Percentiles rank a stretch among this genome's conserved stretches.
phyloP scores from a whole-genome alignment of 2,888 invertebrate genomes.

The Frankliniella intonsa region DNA sequence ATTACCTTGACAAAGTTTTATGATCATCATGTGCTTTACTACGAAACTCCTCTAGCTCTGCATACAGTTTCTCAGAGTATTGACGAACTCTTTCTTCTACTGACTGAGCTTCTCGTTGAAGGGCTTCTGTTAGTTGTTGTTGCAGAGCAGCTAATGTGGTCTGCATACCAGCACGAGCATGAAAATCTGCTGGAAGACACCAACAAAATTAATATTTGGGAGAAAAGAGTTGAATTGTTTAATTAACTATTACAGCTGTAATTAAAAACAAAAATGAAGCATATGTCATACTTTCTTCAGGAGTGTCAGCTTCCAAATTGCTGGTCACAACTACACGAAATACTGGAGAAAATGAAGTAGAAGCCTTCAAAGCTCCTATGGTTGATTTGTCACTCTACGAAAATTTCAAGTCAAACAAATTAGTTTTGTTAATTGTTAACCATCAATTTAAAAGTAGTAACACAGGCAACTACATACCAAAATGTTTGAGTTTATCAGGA shows the following conservation, averaged over 20 bases:
- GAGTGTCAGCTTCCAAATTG: slow-evolving; percentile 47
- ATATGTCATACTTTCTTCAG: not conserved
- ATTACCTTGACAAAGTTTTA: slow-evolving; percentile 54
- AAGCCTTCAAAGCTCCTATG: slow-evolving; percentile 57
- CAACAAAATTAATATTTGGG: not conserved
- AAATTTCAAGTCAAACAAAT: slow-evolving; percentile 34
- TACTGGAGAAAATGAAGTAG: slow-evolving; percentile 64
- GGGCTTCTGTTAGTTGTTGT: slow-evolving; percentile 61
- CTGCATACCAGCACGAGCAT: slow-evolving; percentile 50
- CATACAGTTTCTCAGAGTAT: slow-evolving; percentile 70
- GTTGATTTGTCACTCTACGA: slow-evolving; percentile 57
- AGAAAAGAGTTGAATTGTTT: not conserved
- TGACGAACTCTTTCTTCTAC: slow-evolving; percentile 71
- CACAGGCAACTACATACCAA: slow-evolving; percentile 49
- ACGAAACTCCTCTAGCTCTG: slow-evolving; percentile 65
- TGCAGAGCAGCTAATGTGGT: slow-evolving; percentile 58
- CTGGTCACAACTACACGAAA: slow-evolving; percentile 63
- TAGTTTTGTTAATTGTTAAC: slow-evolving; percentile 37
- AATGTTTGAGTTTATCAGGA: slow-evolving; percentile 55
- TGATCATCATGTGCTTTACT: slow-evolving; percentile 69
- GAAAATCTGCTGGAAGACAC: not conserved
- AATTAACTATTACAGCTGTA: not conserved
- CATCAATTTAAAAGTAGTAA: not conserved
- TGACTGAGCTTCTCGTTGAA: slow-evolving; percentile 63
- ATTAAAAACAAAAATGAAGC: slow-evolving; percentile 39